Base-by-base conservation (phyloP, 2,113 vertebrate species). In the Desmodus rotundus region DNA sequence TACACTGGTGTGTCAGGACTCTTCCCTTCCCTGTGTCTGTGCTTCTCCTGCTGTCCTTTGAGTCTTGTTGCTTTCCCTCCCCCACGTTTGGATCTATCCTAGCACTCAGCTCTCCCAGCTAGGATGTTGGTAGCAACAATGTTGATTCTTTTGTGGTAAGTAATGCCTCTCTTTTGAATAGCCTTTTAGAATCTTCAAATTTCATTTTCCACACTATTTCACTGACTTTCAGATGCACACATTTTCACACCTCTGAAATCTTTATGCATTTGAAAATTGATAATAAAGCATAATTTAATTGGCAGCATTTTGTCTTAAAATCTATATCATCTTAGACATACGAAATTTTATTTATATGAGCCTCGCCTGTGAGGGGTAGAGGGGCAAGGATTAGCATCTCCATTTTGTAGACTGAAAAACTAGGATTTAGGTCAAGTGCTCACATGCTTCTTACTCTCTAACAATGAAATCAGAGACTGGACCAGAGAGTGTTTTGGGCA, bases 221-320 rank as follows among this genome's bases (percentile, higher is more conserved):
- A 43, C 19, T 38, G 17, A 65, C 89, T 95, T 41, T 90, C 74
- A 95, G 43, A 68, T 41, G 4, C 31, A 50, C 26, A 43, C 28
- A 94, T 76, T 70, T 52, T 31, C 90, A 70, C 19, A 61, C 47
- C 41, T 85, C 61, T 63, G 26, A 94, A 94, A 61, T 88, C 65
- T 94, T 52, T 36, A 72, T 68, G 33, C 36, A 85, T 45, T 47
- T 72, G 63, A 70, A 95, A 85, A 80, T 72, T 41, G 70, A 52
- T 15, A 20, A 33, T 24, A 81, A 61, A 81, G 4, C 47, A 47
- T 74, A 47, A 63, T 80, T 94, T 90, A 91, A 41, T 73, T 56
- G 45, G 26, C 45, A 80, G 50, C 9, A 87, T 85, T 89, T 95
- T 93, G 24, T 91, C 58, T 91, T 90, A 74, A 97, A 73, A 50